A percentile compares a stretch with the other conserved stretches of the same genome.
Conservation (phyloP, 2,113 vertebrate genomes). For the Epinephelus cyanopodus region DNA sequence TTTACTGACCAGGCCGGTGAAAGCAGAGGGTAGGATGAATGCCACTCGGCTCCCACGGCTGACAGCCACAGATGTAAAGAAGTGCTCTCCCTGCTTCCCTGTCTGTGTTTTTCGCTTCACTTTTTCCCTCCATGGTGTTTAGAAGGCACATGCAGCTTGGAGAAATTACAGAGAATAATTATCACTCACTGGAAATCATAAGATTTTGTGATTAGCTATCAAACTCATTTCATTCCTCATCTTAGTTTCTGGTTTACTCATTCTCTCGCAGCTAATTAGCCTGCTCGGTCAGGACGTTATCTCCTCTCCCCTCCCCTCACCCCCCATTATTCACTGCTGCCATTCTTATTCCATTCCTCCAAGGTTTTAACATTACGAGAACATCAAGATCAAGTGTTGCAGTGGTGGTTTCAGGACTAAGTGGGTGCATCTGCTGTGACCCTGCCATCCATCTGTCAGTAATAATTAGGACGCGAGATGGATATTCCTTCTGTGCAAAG, state of each 20-base stretch:
- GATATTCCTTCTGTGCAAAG: constrained; percentile 37
- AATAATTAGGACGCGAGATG: constrained; percentile 51
- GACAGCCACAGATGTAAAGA: constrained; percentile 57
- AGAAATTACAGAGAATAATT: constrained; percentile 48
- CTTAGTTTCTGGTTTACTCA: constrained; percentile 49
- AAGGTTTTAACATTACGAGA: constrained; percentile 57
- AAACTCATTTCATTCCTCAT: constrained; percentile 51
- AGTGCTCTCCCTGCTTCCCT: constrained; percentile 1
- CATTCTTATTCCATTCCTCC: constrained; percentile 33
- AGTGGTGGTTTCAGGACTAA: constrained; percentile 52
- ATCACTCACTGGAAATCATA: constrained; percentile 55
- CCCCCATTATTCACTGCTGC: constrained; percentile 48
- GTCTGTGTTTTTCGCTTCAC: background rate
- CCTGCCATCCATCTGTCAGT: constrained; percentile 51
- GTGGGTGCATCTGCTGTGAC: constrained; percentile 62
- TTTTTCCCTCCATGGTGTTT: constrained; percentile 11
- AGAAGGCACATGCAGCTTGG: constrained; percentile 1
- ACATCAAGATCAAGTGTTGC: constrained; percentile 57
- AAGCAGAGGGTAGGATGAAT: constrained; percentile 47
- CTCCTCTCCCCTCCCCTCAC: constrained; percentile 20
- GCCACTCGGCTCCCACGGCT: constrained; percentile 57
- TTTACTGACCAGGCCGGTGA: constrained; percentile 59
- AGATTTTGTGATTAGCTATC: constrained; percentile 60
- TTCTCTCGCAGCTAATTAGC: constrained; percentile 57
- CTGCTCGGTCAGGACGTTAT: constrained; percentile 43